Base-by-base conservation (phyloP, 1,140 invertebrate species). In the Diabrotica virgifera region DNA sequence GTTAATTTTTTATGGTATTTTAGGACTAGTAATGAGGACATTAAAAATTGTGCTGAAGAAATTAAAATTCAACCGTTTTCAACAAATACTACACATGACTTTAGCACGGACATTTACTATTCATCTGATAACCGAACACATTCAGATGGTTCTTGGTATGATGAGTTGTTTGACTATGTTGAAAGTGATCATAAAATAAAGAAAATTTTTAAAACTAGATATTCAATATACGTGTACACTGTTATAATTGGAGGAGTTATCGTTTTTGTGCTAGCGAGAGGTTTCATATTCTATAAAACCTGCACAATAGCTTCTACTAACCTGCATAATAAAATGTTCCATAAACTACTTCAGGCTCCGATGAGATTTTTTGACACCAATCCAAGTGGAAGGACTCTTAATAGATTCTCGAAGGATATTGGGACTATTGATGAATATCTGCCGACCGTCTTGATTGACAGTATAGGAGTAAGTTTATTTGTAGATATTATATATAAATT, bases 291-390 rank as follows among this genome's bases (percentile, higher is more conserved):
- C 35, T 9, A 8, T 85, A 57, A 85, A 67, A 81, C 91, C 11
- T 75, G 84, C 70, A 88, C 92, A 83, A 87, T 84, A 9, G 83
- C 92, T 0, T 92, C 91, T 0, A 83, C 84, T 58, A 87, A 83
- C 38, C 80, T 96, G 8, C 93, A 96, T 75, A 87, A 92, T 73
- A 80, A 79, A 0, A 94, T 95, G 91, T 95, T 76, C 61, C 52
- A 60, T 69, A 70, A 38, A 9, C 64, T 79, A 46, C 62, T 75
- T 35, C 74, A 80, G 36, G 81, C 84, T 5, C 83, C 85, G 11
- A 89, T 93, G 85, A 77, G 84, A 59, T 94, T 94, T 72, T 94
- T 92, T 66, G 88, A 93, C 66, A 84, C 82, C 0, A 93, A 89
- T 76, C 87, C 88, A 5, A 86, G 85, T 62, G 94, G 90, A 70